These are phyloP conservation scores for Odocoileus virginianus DNA, from an alignment of 2,113 vertebrate genomes.

Conservation along the genomic window DNA sequence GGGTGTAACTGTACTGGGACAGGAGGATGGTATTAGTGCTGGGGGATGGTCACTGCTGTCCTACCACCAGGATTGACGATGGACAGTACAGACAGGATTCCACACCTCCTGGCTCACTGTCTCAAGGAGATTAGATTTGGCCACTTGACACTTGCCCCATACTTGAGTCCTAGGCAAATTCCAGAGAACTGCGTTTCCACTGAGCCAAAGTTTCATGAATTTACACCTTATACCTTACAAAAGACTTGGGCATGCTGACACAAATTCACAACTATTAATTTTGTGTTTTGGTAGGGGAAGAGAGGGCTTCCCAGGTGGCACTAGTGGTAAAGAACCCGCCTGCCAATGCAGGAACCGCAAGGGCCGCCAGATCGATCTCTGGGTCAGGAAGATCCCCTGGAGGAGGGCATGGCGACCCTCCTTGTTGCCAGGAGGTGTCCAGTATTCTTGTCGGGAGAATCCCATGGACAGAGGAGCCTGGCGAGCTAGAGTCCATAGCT, in stretches of 20 bases:
- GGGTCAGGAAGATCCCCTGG: neutral
- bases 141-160: neutral
- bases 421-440: neutral
- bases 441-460: neutral
- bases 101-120: neutral
- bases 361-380: rapidly evolving
- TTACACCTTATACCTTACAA: neutral
- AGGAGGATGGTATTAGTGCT: neutral
- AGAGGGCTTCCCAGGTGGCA: neutral
- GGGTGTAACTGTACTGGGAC: neutral
- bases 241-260: neutral
- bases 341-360: neutral
- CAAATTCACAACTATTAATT: neutral
- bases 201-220: neutral
- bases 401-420: neutral
- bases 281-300: neutral
- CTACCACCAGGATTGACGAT: neutral
- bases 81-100: neutral
- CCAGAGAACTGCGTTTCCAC: neutral
- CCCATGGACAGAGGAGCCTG: neutral
- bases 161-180: neutral
- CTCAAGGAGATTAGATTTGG: neutral
- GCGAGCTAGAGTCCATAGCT: rapidly evolving
- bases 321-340: neutral
- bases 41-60: too few relatives aligned